Conservation (phyloP, 2,888 invertebrate species). For the Hypselothyrea guttata region DNA sequence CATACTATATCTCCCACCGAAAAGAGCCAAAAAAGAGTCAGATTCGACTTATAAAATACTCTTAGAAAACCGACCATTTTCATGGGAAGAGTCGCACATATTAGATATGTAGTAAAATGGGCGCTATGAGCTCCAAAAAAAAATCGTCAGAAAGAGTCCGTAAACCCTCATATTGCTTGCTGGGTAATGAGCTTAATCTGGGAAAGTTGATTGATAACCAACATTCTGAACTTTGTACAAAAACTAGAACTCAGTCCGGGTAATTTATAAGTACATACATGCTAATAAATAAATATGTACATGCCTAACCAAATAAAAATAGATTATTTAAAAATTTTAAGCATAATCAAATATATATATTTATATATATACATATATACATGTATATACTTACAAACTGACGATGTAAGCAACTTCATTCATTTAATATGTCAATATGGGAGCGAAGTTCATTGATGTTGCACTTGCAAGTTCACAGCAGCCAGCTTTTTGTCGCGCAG, state of each 20-base stretch:
- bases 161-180: slow-evolving; percentile 16
- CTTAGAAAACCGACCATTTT: too few relatives aligned
- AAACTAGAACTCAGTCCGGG: too few relatives aligned
- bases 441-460: slow-evolving; percentile 2
- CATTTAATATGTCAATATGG: background rate
- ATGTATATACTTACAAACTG: background rate
- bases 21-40: too few relatives aligned
- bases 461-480: slow-evolving; percentile 12
- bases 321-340: too few relatives aligned
- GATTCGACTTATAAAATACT: too few relatives aligned
- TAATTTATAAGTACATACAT: too few relatives aligned
- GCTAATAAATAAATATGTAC: too few relatives aligned
- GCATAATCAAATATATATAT: background rate
- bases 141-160: slow-evolving; percentile 10
- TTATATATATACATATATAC: background rate
- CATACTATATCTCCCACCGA: too few relatives aligned
- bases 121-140: too few relatives aligned
- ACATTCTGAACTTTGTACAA: slow-evolving; percentile 38
- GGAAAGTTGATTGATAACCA: slow-evolving; percentile 46
- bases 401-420: background rate
- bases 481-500: slow-evolving; percentile 32
- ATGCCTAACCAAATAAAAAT: too few relatives aligned
- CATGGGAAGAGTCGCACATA: too few relatives aligned
- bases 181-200: slow-evolving; percentile 28
- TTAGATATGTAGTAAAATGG: too few relatives aligned